Base-by-base conservation (phyloP, 2,797 vertebrate genomes). In the Neomorphus geoffroyi region DNA sequence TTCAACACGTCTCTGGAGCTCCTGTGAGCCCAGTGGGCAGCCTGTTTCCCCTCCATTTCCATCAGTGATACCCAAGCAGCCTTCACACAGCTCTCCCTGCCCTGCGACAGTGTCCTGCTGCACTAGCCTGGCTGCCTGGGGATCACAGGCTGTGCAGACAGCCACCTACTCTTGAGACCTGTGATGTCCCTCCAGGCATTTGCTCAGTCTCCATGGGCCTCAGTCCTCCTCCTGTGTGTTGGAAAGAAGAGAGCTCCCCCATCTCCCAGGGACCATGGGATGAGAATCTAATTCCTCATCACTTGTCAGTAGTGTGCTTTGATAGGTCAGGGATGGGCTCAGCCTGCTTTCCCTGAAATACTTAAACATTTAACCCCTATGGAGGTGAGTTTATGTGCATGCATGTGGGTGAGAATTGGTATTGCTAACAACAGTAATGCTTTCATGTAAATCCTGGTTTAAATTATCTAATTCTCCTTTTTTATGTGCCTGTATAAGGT, bases 351-450 rank as follows among this genome's bases (percentile, higher is more conserved):
- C 46, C 65, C 58, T 9, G 12, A 61, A 72, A 61, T 57, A 78
- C 65, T 80, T 65, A 83, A 65, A 79, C 5, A 46, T 46, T 74
- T 92, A 66, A 72, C 27, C 30, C 27, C 5, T 32, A 17, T 64
- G 8, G 30, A 5, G 3, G 4, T 45, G 8, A 18, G 3, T 5
- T 0, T 46, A 24, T 28, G 18, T 24, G 26, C 15, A 2, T 9
- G 7, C 18, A 30, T 2, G 1, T 19, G 1, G 16, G 32, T 16
- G 17, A 83, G 54, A 71, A 50, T 79, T 67, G n/a, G 16, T 41
- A 46, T 57, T 80, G 9, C 9, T 58, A 87, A 51, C 18, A 45
- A 14, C 27, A 30, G 18, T 60, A 22, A 7, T 28, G 19, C 21
- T 70, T 77, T 71, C 5, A 24, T 35, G 19, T 88, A 61, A 87